phyloP scores from a whole-genome alignment of 1,140 invertebrate species.

The Cherax quadricarinatus region DNA sequence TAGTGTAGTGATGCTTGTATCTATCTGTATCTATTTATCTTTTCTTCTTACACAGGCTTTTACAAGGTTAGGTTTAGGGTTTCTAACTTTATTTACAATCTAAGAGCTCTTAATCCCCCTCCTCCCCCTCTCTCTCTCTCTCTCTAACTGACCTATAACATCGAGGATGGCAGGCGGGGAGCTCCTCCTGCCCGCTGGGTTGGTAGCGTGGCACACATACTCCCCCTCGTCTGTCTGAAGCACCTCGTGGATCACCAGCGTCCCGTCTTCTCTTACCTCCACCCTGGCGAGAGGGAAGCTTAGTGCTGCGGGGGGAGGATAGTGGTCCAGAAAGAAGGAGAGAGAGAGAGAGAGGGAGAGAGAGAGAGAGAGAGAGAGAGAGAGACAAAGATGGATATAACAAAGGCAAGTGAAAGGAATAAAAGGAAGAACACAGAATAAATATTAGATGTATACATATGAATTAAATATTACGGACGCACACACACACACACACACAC shows the following conservation, averaged over 20 bases:
- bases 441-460: not conserved
- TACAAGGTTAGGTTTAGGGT: too few relatives aligned
- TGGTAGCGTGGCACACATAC: slow-evolving; percentile 77
- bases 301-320: not conserved
- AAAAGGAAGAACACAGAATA: not conserved
- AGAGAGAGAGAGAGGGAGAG: not conserved
- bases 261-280: slow-evolving; percentile 85
- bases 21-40: too few relatives aligned
- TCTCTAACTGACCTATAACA: slow-evolving; percentile 63
- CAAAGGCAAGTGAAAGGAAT: not conserved
- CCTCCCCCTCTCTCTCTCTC: not conserved
- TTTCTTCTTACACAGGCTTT: too few relatives aligned
- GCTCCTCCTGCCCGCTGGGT: slow-evolving; percentile 75
- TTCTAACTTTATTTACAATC: too few relatives aligned
- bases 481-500: not conserved
- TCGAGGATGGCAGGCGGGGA: slow-evolving; percentile 70
- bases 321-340: too few relatives aligned
- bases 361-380: not conserved
- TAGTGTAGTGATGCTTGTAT: too few relatives aligned
- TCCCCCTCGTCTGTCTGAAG: slow-evolving; percentile 79
- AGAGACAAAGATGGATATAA: not conserved
- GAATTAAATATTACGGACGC: not conserved
- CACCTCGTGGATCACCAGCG: slow-evolving; percentile 84
- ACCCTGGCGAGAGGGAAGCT: slow-evolving; percentile 76
- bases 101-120: not conserved